Conservation (phyloP, 2,797 vertebrate genomes). For the Anguilla megastoma region DNA sequence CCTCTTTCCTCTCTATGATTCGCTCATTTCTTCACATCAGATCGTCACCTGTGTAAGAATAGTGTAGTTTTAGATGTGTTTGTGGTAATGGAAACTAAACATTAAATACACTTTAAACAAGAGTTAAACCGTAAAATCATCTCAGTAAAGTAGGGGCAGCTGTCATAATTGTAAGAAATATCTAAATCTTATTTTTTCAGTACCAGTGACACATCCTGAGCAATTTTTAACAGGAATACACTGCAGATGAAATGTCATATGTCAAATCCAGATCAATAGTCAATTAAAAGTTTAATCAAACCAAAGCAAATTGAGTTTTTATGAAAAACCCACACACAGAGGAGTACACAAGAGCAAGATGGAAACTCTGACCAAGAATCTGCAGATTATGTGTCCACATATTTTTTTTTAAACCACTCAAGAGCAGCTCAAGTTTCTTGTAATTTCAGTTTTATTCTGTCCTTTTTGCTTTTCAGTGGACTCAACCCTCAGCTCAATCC, state of each 20-base stretch:
- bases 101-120: neutral
- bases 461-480: neutral
- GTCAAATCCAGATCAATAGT: conserved; percentile 16
- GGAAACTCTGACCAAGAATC: neutral
- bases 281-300: conserved; percentile 11
- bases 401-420: neutral
- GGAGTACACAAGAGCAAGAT: neutral
- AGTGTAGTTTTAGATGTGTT: neutral
- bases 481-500: neutral
- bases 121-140: neutral
- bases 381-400: neutral
- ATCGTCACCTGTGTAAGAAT: neutral
- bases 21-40: too few species aligned
- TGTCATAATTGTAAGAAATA: neutral
- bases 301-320: neutral
- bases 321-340: neutral
- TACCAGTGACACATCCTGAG: neutral
- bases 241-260: neutral
- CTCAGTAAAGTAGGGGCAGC: neutral
- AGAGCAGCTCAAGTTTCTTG: neutral
- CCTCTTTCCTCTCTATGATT: neutral
- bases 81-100: neutral
- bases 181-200: neutral
- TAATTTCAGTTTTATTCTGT: neutral
- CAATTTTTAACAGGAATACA: neutral